Base-by-base conservation (phyloP, 2,888 invertebrate genomes). In the Spisula solida region DNA sequence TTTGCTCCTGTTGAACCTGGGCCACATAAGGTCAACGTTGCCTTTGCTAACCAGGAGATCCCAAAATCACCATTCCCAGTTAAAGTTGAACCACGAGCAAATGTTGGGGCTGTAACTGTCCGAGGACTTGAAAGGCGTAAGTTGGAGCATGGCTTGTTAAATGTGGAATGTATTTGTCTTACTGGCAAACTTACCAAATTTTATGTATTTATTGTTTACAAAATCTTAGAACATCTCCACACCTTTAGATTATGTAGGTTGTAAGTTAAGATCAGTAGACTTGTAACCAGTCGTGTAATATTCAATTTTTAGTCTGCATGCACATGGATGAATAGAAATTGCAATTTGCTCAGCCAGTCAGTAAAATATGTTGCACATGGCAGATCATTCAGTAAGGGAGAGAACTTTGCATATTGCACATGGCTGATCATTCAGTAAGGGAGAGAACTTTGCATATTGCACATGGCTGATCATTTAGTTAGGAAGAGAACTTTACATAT, bases 81-180 rank as follows among this genome's bases (percentile, higher is more conserved):
- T 20, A 87, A 93, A 81, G 94, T 93, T 78, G 85, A 89, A 51
- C 95, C 97, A 70, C 95, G 94, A 88, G 90, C 93, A 51, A 97
- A 97, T 94, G 91, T 91, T 79, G 98, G 98, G 16, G 98, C 98
- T 0, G 98, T 98, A 95, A 94, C 94, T 34, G 95, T 97, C 82
- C 95, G 93, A 70, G 96, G 98, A 94, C 97, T 99, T 81, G 98
- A 98, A 96, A 98, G 98, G 96, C 98, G 98, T 98, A 97, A 98
- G 98, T 98, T 87, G 55, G 25, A 25, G 90, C 90, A 90, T 90
- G 93, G 94, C 41, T 83, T 70, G n/a, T 55, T 79, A 41, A n/a
- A 41, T 85, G 85, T 79, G 48, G 78, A 51, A 79, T 85, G 85
- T 79, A 29, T 16, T 75, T 85, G 85, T 85, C 51, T 25, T 75